Evolutionary conservation across 2,888 invertebrate species (phyloP), one percentile per base, ranked within the genome.

Genomic region (Euclidia mi): DNA sequence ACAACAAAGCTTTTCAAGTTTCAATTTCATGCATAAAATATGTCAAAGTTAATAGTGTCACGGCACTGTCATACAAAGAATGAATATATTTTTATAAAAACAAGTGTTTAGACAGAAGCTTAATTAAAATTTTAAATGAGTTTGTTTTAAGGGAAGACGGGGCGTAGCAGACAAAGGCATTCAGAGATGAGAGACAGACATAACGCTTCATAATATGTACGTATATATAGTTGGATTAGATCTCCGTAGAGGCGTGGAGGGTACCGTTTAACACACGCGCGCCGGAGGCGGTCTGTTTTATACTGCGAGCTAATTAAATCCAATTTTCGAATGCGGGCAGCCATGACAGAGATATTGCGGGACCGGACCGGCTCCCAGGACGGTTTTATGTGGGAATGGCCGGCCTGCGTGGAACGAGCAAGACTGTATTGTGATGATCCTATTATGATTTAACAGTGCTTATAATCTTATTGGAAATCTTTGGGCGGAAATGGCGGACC

Each of bases 321-420:
- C 82, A 88, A 88, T 89, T 89, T 88, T 84, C 82, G 81, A 82
- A 84, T 82, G 88, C 82, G 87, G 84, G 80, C 75, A 79, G 76
- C 82, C 83, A 78, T 81, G 84, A 82, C 82, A 78, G 80, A 77
- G 82, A 84, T 81, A 80, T 81, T 83, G 73, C 57, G 78, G 73
- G 72, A 55, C 67, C 66, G 70, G 70, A 70, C 75, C 61, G 53
- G 53, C 50, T 65, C 60, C 49, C 60, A 47, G 45, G 52, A 61
- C 46, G 45, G 53, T 64, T 71, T 65, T 65, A 70, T 66, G 57
- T 69, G 50, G 55, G 61, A 65, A 65, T 67, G 65, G 46, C 61
- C 57, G 45, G 43, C 40, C 29, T 49, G 47, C 17, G 44, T 32
- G 37, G 47, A 45, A 52, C 40, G 51, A 46, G 18, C 28, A 51